Conservation (phyloP, 2,888 invertebrate genomes). For the Empis livida region DNA sequence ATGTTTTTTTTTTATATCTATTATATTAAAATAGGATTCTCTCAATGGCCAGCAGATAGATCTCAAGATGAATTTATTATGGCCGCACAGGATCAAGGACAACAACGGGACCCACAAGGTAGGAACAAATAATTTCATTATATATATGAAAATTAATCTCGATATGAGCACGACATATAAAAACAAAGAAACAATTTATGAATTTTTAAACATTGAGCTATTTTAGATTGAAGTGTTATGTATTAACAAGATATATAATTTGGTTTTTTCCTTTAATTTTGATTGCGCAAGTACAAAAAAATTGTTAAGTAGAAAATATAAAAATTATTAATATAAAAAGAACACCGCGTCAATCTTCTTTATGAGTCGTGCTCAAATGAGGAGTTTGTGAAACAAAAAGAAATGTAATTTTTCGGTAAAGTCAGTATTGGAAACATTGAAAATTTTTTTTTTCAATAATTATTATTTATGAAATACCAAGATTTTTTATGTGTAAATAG, state of each 20-base stretch:
- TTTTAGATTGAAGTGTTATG: no score
- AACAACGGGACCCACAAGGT: conserved; percentile 84
- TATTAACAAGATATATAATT: no score
- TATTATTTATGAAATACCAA: no score
- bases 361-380: neutral
- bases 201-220: neutral
- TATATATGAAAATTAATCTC: neutral
- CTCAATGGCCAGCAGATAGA: conserved; percentile 72
- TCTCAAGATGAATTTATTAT: conserved; percentile 77
- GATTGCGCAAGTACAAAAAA: no score
- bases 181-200: conserved; percentile 1
- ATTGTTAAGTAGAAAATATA: no score
- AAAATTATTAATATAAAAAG: no score
- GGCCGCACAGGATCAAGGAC: conserved; percentile 63
- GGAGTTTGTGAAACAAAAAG: no score
- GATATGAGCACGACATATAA: conserved; percentile 8
- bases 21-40: conserved; percentile 48
- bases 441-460: no score
- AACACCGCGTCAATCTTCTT: neutral
- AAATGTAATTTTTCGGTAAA: no score
- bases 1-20: conserved; percentile 19
- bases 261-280: no score
- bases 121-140: conserved; percentile 37
- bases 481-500: no score
- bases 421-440: neutral